Conservation (phyloP, 2,888 invertebrate species). For the Mythimna impura region DNA sequence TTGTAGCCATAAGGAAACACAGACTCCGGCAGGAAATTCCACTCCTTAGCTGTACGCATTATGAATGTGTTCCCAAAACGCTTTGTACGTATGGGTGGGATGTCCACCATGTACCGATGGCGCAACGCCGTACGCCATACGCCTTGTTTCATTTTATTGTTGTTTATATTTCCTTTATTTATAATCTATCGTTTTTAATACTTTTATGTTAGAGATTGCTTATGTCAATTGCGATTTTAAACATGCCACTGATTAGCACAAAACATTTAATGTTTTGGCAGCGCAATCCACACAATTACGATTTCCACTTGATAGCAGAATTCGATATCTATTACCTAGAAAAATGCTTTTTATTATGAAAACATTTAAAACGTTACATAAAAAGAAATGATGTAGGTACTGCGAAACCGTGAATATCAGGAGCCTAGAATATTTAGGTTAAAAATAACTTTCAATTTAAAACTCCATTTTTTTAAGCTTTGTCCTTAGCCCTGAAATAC, state of each 20-base stretch:
- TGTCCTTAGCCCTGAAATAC: conserved; percentile 39
- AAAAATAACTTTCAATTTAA: conserved; percentile 55
- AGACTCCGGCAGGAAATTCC: too few relatives aligned
- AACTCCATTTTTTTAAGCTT: conserved; percentile 35
- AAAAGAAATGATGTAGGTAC: too few relatives aligned
- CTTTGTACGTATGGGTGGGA: too few relatives aligned
- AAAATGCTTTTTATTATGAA: not conserved
- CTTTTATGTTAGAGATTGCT: not conserved
- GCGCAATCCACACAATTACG: not conserved
- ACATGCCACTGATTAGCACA: not conserved
- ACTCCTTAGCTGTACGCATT: too few relatives aligned
- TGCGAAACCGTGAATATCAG: not conserved
- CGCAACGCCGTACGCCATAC: too few relatives aligned
- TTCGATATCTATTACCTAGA: not conserved
- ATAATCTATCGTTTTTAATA: not conserved
- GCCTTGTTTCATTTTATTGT: not conserved
- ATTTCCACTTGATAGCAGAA: not conserved
- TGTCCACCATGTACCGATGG: too few relatives aligned
- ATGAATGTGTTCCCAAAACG: too few relatives aligned
- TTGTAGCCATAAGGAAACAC: too few relatives aligned
- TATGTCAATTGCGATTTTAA: not conserved
- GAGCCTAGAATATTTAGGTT: conserved; percentile 10
- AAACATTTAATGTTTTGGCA: conserved; percentile 3
- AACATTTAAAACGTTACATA: not conserved
- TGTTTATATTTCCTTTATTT: conserved; percentile 5